Base-by-base conservation (phyloP, 2,113 vertebrate species). In the Paraplagusia blochii region DNA sequence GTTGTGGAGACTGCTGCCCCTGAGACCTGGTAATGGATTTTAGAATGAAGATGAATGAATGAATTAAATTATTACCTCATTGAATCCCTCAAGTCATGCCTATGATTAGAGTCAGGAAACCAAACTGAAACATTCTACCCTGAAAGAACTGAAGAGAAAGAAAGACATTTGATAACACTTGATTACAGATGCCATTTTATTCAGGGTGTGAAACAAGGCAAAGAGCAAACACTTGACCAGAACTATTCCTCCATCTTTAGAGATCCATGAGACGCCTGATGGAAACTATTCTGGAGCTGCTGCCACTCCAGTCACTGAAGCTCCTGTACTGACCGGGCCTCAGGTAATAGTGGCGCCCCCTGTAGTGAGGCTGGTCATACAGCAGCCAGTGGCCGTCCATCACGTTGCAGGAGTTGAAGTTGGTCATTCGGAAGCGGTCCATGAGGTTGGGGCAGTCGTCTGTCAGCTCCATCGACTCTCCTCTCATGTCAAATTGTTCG, bases 361-460 rank as follows among this genome's bases (percentile, higher is more conserved):
- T 87, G 79, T 87, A 90, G 76, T 88, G 61, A 22, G 89, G 76
- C 44, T 87, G 87, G 40, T 90, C 88, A n/a, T 87, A 88, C 60
- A 90, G 69, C 50, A 88, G 79, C 90, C 90, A 91, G 52, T 90
- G 85, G 43, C 90, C 90, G 0, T 90, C 89, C 71, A 86, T 72
- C 58, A 91, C 88, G 8, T 82, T 77, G 79, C 87, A 89, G 53
- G 90, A 90, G 79, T 90, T 90, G 65, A 88, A 82, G 75, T 88
- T 77, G 47, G 69, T 74, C 42, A 82, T 48, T 13, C 18, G 75
- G 76, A 90, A 87, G 16, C 80, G 79, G 9, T 79, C 87, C 62
- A 79, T 72, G 51, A 88, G 69, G 64, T 88, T 87, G 38, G 77
- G 62, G 43, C 90, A 91, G 51, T 88, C 83, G 0, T 87, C 77